Evolutionary conservation across 2,888 invertebrate genomes (phyloP), one percentile per base, ranked within the genome.

Genomic region (Melieria omissa): DNA sequence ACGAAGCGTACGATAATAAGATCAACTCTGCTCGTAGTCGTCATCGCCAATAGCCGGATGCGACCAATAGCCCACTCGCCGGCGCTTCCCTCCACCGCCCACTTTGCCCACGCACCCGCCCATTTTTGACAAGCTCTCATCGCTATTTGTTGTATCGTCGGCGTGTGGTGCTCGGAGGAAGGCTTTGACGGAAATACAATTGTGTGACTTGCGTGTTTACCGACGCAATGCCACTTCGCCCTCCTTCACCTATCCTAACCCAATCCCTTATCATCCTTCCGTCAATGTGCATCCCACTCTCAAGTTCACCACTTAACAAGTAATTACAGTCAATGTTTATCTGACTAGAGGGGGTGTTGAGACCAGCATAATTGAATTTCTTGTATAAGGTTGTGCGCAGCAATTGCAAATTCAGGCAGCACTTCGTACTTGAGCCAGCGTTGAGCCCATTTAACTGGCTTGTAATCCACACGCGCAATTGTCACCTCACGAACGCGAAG

Each of bases 1-100:
- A 73, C 84, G 79, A 79, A 81, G 81, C 82, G 81, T 77, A 76
- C 69, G 74, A 68, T 84, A 84, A 84, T 84, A 81, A 82, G 84
- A 84, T 84, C 83, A 84, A 80, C 78, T 78, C 71, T 62, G 75
- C 74, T 74, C 75, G 71, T 70, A 73, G 67, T 67, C 60, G 52
- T 52, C 49, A 42, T 60, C 3, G 57, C 57, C 16, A 8, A 41
- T n/a, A 4, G 9, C 7, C 54, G 42, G 4, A 41, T 4, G 58
- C 3, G 9, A 58, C 41, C 5, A 58, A 58, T 12, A 49, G 16
- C 14, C 58, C 66, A 49, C 41, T 9, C 47, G 58, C 29, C 49
- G 52, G 49, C 60, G 54, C 62, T 69, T 29, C 29, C 2, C 29
- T 29, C 29, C 29, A 29, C 69, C 69, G 62, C 69, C 69, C 57